Conservation (phyloP, 2,113 vertebrate species). For the Tringa solitaria region DNA sequence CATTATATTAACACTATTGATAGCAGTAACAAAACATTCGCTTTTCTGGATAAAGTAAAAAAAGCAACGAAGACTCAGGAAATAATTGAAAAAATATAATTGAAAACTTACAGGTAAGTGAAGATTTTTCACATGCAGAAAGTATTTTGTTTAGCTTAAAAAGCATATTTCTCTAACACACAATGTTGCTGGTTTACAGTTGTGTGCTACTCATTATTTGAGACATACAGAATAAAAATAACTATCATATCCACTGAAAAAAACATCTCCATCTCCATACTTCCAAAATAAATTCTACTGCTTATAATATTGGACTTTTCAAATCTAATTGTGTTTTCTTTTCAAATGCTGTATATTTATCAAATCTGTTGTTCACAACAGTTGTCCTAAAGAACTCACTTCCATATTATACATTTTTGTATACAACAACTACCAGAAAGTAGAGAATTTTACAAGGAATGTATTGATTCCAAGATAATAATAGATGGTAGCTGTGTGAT, state of each 20-base stretch:
- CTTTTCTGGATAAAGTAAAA: background rate
- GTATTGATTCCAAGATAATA: slow-evolving; percentile 61
- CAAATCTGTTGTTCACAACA: slow-evolving; percentile 11
- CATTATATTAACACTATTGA: background rate
- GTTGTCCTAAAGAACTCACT: slow-evolving; percentile 7
- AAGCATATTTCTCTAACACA: background rate
- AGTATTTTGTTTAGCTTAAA: background rate
- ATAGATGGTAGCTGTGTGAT: slow-evolving; percentile 33
- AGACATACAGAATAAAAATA: background rate
- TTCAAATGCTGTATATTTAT: slow-evolving; percentile 21
- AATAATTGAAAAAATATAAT: background rate
- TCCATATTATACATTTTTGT: slow-evolving; percentile 17
- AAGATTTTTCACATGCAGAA: background rate
- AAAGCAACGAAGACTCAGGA: background rate
- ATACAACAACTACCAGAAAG: background rate
- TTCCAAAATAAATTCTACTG: background rate
- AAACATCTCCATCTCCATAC: background rate
- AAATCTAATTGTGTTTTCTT: slow-evolving; percentile 21
- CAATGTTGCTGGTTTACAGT: background rate
- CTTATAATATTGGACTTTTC: slow-evolving; percentile 10
- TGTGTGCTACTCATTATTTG: background rate
- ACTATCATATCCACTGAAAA: background rate
- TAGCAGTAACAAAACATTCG: background rate
- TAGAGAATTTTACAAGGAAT: slow-evolving; percentile 50
- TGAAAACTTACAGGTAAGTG: background rate